Percentiles rank a stretch among this genome's conserved stretches.
These are phyloP conservation scores for Megastigmus dorsalis DNA, from an alignment of 2,888 invertebrate species.

Conservation along the genomic window DNA sequence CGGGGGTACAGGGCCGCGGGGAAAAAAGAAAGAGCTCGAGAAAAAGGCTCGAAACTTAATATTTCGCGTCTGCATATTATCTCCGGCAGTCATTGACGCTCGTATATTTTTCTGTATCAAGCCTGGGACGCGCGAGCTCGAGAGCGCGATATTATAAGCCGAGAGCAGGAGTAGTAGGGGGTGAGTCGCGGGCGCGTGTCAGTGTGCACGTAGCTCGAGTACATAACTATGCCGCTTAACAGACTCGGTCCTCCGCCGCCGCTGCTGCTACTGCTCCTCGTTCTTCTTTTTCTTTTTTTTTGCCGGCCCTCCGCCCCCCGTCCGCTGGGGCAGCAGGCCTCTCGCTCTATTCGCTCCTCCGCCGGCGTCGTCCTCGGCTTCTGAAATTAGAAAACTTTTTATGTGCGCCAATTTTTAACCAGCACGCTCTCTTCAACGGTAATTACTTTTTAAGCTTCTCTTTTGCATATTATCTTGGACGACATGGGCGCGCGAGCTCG, in stretches of 20 bases:
- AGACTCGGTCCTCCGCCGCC: conserved; percentile 9
- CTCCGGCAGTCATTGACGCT: conserved; percentile 1
- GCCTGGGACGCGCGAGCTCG: too few species aligned
- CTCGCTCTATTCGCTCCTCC: conserved; percentile 2
- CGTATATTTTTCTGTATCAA: neutral
- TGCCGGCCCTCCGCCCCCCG: neutral
- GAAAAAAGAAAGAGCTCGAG: too few species aligned
- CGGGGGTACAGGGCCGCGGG: too few species aligned
- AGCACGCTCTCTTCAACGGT: conserved; percentile 67
- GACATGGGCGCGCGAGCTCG: conserved; percentile 8
- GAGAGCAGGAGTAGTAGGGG: too few species aligned
- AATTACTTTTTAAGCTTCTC: conserved; percentile 74
- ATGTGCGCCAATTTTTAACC: conserved; percentile 73
- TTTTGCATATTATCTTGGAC: conserved; percentile 69
- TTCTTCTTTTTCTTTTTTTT: neutral
- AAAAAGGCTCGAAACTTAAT: too few species aligned
- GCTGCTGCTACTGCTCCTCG: neutral
- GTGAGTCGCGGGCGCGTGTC: neutral
- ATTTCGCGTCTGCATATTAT: too few species aligned
- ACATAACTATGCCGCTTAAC: conserved; percentile 60
- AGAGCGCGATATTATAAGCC: conserved; percentile 22
- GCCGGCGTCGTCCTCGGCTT: conserved; percentile 55
- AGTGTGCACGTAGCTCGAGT: conserved; percentile 31
- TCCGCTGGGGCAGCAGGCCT: neutral
- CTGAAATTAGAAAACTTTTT: conserved; percentile 75